Percentiles rank a stretch among this genome's conserved stretches.
Conservation (phyloP, 2,888 invertebrate genomes). For the Macrophya alboannulata region DNA sequence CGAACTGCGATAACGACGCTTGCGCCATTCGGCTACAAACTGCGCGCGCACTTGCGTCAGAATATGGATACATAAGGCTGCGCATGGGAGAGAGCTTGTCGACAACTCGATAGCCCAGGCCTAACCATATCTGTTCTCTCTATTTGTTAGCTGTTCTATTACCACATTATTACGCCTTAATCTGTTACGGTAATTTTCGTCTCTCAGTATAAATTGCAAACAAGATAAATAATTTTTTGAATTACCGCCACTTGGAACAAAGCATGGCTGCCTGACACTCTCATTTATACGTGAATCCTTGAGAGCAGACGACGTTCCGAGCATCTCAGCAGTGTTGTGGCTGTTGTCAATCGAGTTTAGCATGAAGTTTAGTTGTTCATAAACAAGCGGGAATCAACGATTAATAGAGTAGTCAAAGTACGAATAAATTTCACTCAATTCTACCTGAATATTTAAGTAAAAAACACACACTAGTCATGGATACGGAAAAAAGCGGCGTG, state of each 20-base stretch:
- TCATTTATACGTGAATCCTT: not conserved
- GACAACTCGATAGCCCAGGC: not conserved
- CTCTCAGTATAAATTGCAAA: not conserved
- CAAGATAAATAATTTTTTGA: not conserved
- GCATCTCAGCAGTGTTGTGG: not conserved
- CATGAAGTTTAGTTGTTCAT: constrained; percentile 1
- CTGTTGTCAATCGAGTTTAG: not conserved
- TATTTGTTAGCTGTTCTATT: too few species aligned
- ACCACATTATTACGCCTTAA: not conserved
- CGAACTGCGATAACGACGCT: not conserved
- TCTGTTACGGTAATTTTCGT: not conserved
- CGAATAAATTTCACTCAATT: not conserved
- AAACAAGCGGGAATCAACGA: not conserved
- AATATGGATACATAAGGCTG: constrained; percentile 33
- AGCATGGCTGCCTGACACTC: constrained; percentile 21
- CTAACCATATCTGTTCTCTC: not conserved
- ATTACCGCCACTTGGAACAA: constrained; percentile 20
- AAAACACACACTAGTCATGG: constrained; percentile 59
- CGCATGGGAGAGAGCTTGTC: constrained; percentile 11
- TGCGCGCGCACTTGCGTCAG: constrained; percentile 30
- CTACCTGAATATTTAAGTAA: not conserved
- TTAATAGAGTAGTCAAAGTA: not conserved
- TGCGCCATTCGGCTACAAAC: not conserved
- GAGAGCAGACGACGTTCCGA: constrained; percentile 35
- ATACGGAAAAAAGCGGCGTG: constrained; percentile 69